Conservation (phyloP, 2,113 vertebrate genomes). For the Ancistrus triradiatus region DNA sequence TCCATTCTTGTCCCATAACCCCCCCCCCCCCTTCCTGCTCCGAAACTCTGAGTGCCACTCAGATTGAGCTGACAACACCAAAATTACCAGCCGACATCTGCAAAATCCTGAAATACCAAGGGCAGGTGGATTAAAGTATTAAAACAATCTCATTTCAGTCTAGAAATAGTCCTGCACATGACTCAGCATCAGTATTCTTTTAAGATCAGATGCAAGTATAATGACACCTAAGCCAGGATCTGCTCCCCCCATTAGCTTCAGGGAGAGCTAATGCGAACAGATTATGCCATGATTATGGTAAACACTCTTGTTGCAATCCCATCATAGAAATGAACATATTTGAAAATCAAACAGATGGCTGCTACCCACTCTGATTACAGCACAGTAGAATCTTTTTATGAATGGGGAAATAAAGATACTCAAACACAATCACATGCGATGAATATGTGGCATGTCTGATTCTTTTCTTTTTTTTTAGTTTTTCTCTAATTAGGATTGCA, state of each 20-base stretch:
- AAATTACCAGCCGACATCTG: slow-evolving; percentile 76
- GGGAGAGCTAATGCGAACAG: slow-evolving; percentile 66
- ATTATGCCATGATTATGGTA: slow-evolving; percentile 66
- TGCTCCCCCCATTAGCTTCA: slow-evolving; percentile 62
- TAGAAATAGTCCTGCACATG: slow-evolving; percentile 74
- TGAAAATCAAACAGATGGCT: slow-evolving; percentile 46
- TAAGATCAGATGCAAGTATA: slow-evolving; percentile 68
- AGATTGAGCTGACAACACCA: slow-evolving; percentile 49
- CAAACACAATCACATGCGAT: slow-evolving; percentile 42
- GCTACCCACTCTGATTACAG: slow-evolving; percentile 24
- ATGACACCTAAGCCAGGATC: slow-evolving; percentile 51
- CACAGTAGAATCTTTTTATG: slow-evolving; percentile 28
- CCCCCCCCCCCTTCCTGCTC: slow-evolving; percentile 23
- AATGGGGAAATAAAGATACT: slow-evolving; percentile 42
- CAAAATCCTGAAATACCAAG: slow-evolving; percentile 74
- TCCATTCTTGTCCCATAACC: slow-evolving; percentile 34
- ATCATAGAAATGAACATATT: slow-evolving; percentile 51
- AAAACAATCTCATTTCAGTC: slow-evolving; percentile 81
- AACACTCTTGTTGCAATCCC: slow-evolving; percentile 58
- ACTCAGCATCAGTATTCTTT: slow-evolving; percentile 70
- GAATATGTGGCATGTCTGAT: slow-evolving; percentile 16
- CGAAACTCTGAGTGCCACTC: slow-evolving; percentile 44
- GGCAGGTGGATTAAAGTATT: slow-evolving; percentile 81
- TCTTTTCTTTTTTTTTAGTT: slow-evolving; percentile 30
- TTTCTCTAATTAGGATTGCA: slow-evolving; percentile 56